Percentiles rank a stretch among this genome's conserved stretches.
These are phyloP conservation scores for Conomelus anceps DNA, from an alignment of 2,888 invertebrate species.

Conservation along the genomic window DNA sequence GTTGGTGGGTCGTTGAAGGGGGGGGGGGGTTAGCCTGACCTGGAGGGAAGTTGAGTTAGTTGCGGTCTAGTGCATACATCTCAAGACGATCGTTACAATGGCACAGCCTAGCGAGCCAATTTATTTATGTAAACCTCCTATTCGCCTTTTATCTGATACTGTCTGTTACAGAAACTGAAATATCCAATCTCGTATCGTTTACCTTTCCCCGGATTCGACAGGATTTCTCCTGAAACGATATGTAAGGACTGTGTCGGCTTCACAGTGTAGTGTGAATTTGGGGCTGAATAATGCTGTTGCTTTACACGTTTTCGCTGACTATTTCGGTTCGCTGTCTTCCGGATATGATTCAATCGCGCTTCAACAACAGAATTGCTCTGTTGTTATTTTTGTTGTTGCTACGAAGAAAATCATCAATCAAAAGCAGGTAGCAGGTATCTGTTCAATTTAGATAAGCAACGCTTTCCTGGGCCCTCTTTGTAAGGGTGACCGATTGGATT, in stretches of 20 bases:
- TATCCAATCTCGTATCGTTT: background rate
- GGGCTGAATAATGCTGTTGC: background rate
- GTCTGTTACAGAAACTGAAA: background rate
- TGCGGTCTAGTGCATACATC: background rate
- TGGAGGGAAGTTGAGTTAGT: background rate
- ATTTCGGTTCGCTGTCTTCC: background rate
- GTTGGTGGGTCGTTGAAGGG: background rate
- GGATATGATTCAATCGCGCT: background rate
- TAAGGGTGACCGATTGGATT: no score
- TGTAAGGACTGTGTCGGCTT: no score
- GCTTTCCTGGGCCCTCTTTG: no score
- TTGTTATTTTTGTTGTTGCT: background rate
- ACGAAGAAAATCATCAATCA: background rate
- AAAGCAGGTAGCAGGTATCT: no score
- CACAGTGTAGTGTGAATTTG: background rate
- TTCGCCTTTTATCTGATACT: background rate
- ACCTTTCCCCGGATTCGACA: background rate
- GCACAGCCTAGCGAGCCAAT: background rate
- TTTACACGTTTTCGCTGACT: background rate
- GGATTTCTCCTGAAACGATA: background rate
- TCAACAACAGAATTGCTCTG: background rate
- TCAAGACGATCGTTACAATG: background rate
- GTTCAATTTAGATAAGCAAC: no score
- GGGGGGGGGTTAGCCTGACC: background rate
- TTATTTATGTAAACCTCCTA: background rate